These are phyloP conservation scores for Drosophila orena DNA, from an alignment of 1,140 invertebrate genomes.

Conservation along the genomic window DNA sequence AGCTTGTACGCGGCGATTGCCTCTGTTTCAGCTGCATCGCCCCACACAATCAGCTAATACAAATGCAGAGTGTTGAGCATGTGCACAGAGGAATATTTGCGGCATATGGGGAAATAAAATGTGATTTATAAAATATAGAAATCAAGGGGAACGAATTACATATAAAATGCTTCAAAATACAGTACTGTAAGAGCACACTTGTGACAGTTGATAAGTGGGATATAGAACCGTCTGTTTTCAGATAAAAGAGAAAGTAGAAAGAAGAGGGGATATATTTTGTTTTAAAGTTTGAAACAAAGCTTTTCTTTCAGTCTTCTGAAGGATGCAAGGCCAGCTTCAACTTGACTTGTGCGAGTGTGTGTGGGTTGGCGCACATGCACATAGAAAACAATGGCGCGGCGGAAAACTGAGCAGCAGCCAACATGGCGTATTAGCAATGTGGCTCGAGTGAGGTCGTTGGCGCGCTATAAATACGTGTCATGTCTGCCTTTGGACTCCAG, in stretches of 20 bases:
- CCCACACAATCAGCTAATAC: slow-evolving; percentile 63
- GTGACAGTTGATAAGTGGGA: too few species aligned
- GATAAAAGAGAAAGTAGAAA: too few species aligned
- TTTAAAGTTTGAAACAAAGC: background rate
- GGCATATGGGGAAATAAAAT: too few species aligned
- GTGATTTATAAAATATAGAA: too few species aligned
- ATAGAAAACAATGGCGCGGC: slow-evolving; percentile 65
- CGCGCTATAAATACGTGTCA: slow-evolving; percentile 78
- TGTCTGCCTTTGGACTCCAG: slow-evolving; percentile 42
- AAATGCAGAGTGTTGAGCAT: slow-evolving; percentile 7
- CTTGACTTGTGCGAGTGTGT: slow-evolving; percentile 42
- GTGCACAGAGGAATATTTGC: background rate
- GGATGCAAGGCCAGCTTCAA: slow-evolving; percentile 46
- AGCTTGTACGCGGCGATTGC: slow-evolving; percentile 63
- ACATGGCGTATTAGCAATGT: slow-evolving; percentile 77
- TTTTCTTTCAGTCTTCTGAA: slow-evolving; percentile 18
- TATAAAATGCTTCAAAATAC: too few species aligned
- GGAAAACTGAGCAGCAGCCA: slow-evolving; percentile 53
- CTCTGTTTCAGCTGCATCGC: slow-evolving; percentile 32
- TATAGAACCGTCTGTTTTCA: too few species aligned
- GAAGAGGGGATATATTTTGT: too few species aligned
- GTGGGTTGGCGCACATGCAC: slow-evolving; percentile 15
- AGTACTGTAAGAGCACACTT: too few species aligned
- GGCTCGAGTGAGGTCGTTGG: slow-evolving; percentile 64
- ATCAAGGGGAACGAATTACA: too few species aligned